phyloP scores from a whole-genome alignment of 2,888 invertebrate species.

The Orchesella flavescens region DNA sequence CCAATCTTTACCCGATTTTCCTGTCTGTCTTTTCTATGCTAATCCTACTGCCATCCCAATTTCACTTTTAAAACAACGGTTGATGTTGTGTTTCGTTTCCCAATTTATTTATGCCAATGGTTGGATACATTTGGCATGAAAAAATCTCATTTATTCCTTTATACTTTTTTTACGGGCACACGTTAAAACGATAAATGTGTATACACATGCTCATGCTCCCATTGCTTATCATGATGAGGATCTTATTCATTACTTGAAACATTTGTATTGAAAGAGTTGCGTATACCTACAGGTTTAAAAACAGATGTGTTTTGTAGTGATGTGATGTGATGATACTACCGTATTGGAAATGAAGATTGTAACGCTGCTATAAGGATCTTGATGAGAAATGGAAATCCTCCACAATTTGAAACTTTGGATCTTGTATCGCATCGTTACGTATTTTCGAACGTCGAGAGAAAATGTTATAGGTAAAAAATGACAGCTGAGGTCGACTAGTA shows the following conservation, averaged over 20 bases:
- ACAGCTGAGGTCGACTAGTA: too few relatives aligned
- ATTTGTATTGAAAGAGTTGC: not conserved
- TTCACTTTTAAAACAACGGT: not conserved
- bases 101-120: not conserved
- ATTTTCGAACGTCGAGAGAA: too few relatives aligned
- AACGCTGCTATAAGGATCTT: too few relatives aligned
- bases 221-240: not conserved
- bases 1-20: not conserved
- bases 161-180: not conserved
- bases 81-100: not conserved
- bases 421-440: too few relatives aligned
- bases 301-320: not conserved
- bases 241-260: not conserved
- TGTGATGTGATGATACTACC: too few relatives aligned
- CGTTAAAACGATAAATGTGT: not conserved
- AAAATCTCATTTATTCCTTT: slow-evolving; percentile 20
- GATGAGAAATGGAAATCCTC: too few relatives aligned
- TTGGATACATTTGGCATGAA: slow-evolving; percentile 14
- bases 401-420: too few relatives aligned
- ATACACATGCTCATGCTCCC: too few relatives aligned
- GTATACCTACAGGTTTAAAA: not conserved
- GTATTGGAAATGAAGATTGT: not conserved
- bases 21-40: not conserved
- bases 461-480: too few relatives aligned
- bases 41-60: not conserved